Conservation (phyloP, 64 coral and sea anemone species). For the Montipora sp. region DNA sequence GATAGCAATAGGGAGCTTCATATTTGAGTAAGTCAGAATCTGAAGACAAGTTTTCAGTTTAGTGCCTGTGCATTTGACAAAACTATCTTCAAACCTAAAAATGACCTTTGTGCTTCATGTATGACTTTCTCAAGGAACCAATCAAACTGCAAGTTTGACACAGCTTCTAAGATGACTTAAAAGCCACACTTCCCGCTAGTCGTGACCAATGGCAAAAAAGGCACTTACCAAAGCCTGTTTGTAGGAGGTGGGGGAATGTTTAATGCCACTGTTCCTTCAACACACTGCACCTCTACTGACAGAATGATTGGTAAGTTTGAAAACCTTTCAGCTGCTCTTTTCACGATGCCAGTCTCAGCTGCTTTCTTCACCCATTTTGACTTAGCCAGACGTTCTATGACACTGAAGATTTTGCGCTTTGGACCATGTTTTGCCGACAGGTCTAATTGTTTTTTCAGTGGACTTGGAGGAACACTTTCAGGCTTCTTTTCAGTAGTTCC, state of each 20-base stretch:
- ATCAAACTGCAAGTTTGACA: no score
- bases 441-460: constrained; percentile 4
- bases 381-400: constrained; percentile 93
- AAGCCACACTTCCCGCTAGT: no score
- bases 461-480: constrained; percentile 15
- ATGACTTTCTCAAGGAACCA: no score
- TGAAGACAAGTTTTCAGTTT: no score
- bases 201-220: neutral
- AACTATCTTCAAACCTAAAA: no score
- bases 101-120: no score
- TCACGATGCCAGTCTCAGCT: constrained; percentile 94
- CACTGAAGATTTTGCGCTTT: constrained; percentile 87
- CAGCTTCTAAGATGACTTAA: no score
- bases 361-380: constrained; percentile 99
- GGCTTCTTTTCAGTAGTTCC: neutral
- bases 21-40: no score
- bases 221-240: constrained; percentile 94
- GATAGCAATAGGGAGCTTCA: no score
- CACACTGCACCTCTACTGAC: constrained; percentile 84
- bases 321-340: constrained; percentile 94
- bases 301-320: constrained; percentile 96
- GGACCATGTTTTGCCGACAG: constrained; percentile 44
- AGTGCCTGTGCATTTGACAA: no score
- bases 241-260: constrained; percentile 97
- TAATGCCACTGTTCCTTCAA: constrained; percentile 87